These are phyloP conservation scores for Lepeophtheirus nordmannii DNA, from an alignment of 2,888 invertebrate species.

Conservation along the genomic window DNA sequence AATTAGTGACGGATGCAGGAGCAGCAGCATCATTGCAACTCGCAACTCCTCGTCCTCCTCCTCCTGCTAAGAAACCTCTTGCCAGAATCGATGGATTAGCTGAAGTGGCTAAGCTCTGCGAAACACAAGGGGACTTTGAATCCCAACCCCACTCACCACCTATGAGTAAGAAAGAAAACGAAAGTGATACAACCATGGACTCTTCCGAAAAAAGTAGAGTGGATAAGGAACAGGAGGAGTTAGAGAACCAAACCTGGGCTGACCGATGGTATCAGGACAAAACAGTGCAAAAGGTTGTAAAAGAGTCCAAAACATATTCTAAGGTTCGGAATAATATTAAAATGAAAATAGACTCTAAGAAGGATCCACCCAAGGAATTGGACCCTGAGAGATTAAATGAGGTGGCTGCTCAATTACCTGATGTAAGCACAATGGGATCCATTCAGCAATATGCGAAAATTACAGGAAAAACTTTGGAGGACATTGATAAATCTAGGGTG, in stretches of 20 bases:
- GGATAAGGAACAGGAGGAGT: not conserved
- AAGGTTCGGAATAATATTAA: conserved; percentile 16
- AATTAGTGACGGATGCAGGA: not conserved
- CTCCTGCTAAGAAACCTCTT: not conserved
- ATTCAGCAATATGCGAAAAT: conserved; percentile 14
- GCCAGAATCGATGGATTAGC: not conserved
- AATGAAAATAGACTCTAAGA: not conserved
- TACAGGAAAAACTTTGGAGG: not conserved
- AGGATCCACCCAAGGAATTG: not conserved
- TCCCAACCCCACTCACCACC: not conserved
- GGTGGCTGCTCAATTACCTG: not conserved
- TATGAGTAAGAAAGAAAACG: not conserved
- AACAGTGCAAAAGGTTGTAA: conserved; percentile 12
- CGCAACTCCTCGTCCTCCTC: not conserved
- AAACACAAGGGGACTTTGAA: not conserved
- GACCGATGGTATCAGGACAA: conserved; percentile 22
- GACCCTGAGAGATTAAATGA: conserved; percentile 3
- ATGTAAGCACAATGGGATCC: conserved; percentile 10
- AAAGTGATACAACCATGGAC: not conserved
- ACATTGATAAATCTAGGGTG: not conserved
- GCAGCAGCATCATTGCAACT: no score
- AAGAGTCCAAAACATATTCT: conserved; percentile 6
- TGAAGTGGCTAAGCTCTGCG: not conserved
- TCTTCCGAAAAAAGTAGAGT: no score
- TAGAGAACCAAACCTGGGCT: conserved; percentile 12